These are phyloP conservation scores for Myotis daubentonii DNA, from an alignment of 2,797 vertebrate species.

Conservation along the genomic window DNA sequence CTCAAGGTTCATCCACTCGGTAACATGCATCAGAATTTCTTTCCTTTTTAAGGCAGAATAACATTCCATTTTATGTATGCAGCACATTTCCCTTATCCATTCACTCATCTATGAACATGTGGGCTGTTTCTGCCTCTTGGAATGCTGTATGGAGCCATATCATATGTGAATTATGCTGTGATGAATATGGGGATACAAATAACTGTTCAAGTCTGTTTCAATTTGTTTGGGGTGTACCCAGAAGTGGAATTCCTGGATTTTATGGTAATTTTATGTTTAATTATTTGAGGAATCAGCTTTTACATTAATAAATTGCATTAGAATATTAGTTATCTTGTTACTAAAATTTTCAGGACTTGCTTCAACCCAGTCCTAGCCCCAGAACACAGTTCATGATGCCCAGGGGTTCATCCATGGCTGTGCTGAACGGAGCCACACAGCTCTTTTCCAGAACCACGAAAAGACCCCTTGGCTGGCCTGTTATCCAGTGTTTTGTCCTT, in stretches of 20 bases:
- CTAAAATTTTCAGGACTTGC: background rate
- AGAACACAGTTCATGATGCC: accelerated
- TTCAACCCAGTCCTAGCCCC: background rate
- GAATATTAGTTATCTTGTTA: background rate
- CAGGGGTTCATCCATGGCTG: background rate
- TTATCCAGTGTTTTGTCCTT: background rate
- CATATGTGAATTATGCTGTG: background rate
- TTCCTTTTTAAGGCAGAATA: background rate
- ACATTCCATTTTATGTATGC: background rate
- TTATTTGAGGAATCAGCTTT: background rate
- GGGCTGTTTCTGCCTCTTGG: background rate
- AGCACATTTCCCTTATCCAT: background rate
- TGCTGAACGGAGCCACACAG: background rate
- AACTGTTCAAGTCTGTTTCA: background rate
- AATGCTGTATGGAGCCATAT: too few relatives aligned
- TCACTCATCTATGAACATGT: accelerated
- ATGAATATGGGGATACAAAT: background rate
- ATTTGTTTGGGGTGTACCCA: background rate
- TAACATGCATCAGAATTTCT: background rate
- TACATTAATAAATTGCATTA: background rate
- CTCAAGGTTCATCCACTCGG: background rate
- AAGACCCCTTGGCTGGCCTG: background rate
- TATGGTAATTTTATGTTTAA: background rate
- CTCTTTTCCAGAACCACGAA: background rate
- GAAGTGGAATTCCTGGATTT: background rate